Base-by-base conservation (phyloP, 2,888 invertebrate genomes). In the Esperia sulphurella region DNA sequence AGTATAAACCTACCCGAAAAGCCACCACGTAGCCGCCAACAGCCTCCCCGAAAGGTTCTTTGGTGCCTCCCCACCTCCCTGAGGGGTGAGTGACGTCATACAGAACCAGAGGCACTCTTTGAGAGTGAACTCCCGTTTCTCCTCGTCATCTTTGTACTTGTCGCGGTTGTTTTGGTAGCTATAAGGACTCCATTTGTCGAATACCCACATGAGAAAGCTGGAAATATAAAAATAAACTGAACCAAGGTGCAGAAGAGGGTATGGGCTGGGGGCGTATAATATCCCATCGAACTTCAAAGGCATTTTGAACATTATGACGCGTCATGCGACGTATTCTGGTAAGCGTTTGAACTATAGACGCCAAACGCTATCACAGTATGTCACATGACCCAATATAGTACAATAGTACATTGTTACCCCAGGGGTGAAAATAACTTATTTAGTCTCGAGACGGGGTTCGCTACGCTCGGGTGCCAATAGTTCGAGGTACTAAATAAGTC, bases 21-120 rank as follows among this genome's bases (percentile, higher is more conserved):
- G 89, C 99, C 99, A 99, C 98, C 98, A 98, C 0, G 98, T 98
- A 1, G 98, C 98, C 0, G 98, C 98, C 0, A 99, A 95, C 9
- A 99, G 87, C 44, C 98, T 92, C 0, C 98, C 98, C 0, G 98
- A 98, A 0, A 99, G 90, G 79, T 98, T 98, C 79, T 98, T 97
- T 0, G 98, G 98, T 0, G 98, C 98, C 79, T 98, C 98, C 0
- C 98, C 98, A 0, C 98, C 98, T 0, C 98, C 97, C 81, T 95
- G 93, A 0, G 99, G 99, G 0, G 98, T 99, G 13, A 99, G 84
- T 33, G 98, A 98, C 38, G 98, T 98, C 97, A 99, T 98, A 71
- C 98, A 98, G 79, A 99, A 99, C 98, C 98, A 99, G 0, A 99
- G 91, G 70, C 98, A 98, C 81, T 99, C 99, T 75, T 98, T 98